These are phyloP conservation scores for Phthorimaea operculella DNA, from an alignment of 1,140 invertebrate genomes.

Conservation along the genomic window DNA sequence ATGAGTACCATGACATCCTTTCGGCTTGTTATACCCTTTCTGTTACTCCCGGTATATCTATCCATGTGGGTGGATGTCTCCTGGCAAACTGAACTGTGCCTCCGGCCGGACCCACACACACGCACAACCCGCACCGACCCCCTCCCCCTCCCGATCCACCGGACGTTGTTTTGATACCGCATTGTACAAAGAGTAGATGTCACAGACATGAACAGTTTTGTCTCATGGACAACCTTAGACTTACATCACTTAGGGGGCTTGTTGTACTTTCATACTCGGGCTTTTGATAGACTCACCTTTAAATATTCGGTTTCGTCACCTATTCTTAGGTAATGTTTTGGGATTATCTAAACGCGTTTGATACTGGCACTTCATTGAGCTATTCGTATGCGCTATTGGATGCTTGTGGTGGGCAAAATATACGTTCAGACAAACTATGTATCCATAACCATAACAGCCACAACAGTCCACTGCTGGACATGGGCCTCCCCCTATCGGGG, in stretches of 20 bases:
- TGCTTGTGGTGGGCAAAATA: too few species aligned
- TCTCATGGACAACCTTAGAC: conserved; percentile 35
- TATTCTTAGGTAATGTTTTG: conserved; percentile 22
- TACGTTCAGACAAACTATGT: too few species aligned
- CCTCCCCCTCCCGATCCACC: conserved; percentile 12
- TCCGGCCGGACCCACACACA: conserved; percentile 3
- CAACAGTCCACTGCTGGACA: too few species aligned
- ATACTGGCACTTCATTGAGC: too few species aligned
- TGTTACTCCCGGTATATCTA: too few species aligned
- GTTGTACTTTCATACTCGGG: conserved; percentile 32
- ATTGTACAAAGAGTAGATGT: conserved; percentile 47
- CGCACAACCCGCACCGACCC: conserved; percentile 22
- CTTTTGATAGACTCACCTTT: conserved; percentile 28
- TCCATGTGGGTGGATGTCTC: too few species aligned
- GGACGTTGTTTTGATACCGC: conserved; percentile 32
- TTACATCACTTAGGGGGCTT: conserved; percentile 38
- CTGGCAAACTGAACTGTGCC: too few species aligned
- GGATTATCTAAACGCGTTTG: conserved; percentile 20
- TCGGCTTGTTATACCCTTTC: too few species aligned
- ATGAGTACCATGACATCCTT: too few species aligned
- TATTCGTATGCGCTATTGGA: too few species aligned
- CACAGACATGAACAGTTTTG: conserved; percentile 35
- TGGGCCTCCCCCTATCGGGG: too few species aligned
- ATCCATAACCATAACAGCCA: too few species aligned
- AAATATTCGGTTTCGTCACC: conserved; percentile 13